Conservation (phyloP, 2,888 invertebrate species). For the Melinopterus prodromus region DNA sequence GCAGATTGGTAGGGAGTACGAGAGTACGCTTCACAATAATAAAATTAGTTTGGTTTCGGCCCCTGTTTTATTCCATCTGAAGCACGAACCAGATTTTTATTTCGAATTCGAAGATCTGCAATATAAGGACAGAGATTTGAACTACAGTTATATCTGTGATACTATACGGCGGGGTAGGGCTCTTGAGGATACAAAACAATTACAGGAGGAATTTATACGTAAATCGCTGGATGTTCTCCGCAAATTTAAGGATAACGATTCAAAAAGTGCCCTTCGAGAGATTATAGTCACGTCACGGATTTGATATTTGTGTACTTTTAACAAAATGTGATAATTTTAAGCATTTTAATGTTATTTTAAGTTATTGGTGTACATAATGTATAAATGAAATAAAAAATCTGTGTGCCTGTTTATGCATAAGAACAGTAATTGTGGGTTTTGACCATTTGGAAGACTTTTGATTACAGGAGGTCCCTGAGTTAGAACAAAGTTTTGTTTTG, state of each 20-base stretch:
- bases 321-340: constrained; percentile 22
- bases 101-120: constrained; percentile 70
- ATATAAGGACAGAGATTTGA: constrained; percentile 62
- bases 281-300: constrained; percentile 64
- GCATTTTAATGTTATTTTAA: constrained; percentile 4
- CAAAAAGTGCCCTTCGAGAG: constrained; percentile 80
- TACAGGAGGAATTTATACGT: constrained; percentile 76
- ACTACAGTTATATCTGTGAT: constrained; percentile 42
- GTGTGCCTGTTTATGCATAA: background rate
- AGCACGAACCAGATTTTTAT: constrained; percentile 73
- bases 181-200: constrained; percentile 72
- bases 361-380: constrained; percentile 33
- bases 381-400: background rate
- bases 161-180: constrained; percentile 66
- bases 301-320: constrained; percentile 10
- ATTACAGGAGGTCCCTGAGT: too few relatives aligned
- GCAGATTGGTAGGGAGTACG: constrained; percentile 76
- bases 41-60: constrained; percentile 73
- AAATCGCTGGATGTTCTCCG: constrained; percentile 76
- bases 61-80: constrained; percentile 82
- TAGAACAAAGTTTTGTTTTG: too few relatives aligned
- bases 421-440: too few relatives aligned
- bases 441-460: too few relatives aligned
- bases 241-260: constrained; percentile 80
- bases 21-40: constrained; percentile 63